These are phyloP conservation scores for Nannoperca australis DNA, from an alignment of 2,797 vertebrate genomes.

Conservation along the genomic window DNA sequence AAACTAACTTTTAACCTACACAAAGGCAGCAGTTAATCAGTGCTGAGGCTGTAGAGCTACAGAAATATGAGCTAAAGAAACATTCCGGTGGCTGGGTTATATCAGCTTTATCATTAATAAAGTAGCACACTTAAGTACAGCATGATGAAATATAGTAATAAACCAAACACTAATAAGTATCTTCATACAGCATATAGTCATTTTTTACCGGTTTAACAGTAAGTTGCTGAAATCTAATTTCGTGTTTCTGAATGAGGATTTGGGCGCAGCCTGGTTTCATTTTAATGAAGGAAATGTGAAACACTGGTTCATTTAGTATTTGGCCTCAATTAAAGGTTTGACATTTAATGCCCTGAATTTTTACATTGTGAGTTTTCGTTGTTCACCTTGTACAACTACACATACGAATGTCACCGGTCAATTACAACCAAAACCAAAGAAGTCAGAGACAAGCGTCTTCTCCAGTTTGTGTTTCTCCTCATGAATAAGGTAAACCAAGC, in stretches of 20 bases:
- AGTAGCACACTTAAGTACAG: constrained; percentile 8
- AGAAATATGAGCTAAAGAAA: constrained; percentile 23
- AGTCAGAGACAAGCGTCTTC: constrained; percentile 5
- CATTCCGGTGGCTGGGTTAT: constrained; percentile 8
- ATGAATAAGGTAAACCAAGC: constrained; percentile 41
- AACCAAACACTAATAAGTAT: constrained; percentile 32
- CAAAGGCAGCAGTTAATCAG: constrained; percentile 46
- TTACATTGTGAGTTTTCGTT: background rate
- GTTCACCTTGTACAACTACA: background rate
- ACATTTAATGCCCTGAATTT: background rate
- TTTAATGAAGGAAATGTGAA: background rate
- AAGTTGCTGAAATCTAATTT: background rate
- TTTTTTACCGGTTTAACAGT: background rate
- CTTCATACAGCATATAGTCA: constrained; percentile 4
- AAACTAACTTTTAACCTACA: constrained; percentile 15
- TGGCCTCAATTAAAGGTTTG: constrained; percentile 10
- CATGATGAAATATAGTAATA: constrained; percentile 25
- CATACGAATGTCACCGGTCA: background rate
- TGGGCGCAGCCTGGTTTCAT: background rate
- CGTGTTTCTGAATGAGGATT: background rate
- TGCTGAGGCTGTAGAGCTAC: constrained; percentile 6
- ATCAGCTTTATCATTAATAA: constrained; percentile 32
- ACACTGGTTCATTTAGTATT: constrained; percentile 5
- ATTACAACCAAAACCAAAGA: background rate
- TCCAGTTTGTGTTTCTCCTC: constrained; percentile 10